Evolutionary conservation across 2,888 invertebrate genomes (phyloP).

Genomic region (Apantesis nais): DNA sequence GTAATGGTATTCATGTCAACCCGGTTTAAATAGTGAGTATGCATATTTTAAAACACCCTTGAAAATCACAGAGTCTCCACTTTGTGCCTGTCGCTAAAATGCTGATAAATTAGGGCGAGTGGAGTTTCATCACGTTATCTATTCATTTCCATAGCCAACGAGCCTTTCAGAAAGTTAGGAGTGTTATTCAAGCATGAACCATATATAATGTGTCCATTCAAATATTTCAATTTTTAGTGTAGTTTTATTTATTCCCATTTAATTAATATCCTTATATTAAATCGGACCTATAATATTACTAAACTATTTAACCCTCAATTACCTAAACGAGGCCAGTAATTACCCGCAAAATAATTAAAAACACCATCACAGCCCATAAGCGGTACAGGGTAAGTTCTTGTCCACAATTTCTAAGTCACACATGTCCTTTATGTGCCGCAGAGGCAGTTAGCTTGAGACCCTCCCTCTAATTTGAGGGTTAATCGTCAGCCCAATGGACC

Average conservation of each 20-base stretch:
- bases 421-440: constrained; percentile 71
- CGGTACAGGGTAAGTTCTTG: constrained; percentile 30
- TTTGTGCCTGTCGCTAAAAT: constrained; percentile 49
- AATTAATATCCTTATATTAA: background rate
- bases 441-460: constrained; percentile 71
- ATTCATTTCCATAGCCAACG: constrained; percentile 45
- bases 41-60: constrained; percentile 28
- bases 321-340: constrained; percentile 44
- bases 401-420: constrained; percentile 58
- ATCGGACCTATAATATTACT: background rate
- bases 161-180: constrained; percentile 28
- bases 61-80: constrained; percentile 33
- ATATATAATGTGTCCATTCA: background rate
- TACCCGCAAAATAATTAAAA: constrained; percentile 56
- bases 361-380: constrained; percentile 48
- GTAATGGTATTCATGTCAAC: constrained; percentile 9
- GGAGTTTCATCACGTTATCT: constrained; percentile 53
- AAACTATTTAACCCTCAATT: constrained; percentile 33
- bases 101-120: constrained; percentile 47
- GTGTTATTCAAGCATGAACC: constrained; percentile 22
- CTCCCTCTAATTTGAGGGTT: constrained; percentile 74
- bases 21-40: constrained; percentile 16
- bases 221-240: background rate
- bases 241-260: too few species aligned
- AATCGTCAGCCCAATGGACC: constrained; percentile 70